These are phyloP conservation scores for Zoanthus gigantus DNA, from an alignment of 92 coral and sea anemone species.

Conservation along the genomic window DNA sequence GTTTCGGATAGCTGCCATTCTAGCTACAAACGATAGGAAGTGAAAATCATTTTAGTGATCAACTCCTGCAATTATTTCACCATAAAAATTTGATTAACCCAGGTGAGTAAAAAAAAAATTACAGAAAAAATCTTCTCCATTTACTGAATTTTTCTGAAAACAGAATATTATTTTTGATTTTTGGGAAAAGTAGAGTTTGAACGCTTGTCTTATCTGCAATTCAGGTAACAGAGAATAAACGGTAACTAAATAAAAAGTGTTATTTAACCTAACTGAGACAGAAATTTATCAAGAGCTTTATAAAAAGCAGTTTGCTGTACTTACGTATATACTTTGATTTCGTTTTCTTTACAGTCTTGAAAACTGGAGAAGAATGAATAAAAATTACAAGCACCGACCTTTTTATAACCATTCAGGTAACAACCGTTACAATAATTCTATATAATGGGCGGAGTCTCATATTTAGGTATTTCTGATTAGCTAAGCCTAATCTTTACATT, in stretches of 20 bases:
- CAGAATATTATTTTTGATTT: no score
- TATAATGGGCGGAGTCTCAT: not conserved
- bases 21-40: not conserved
- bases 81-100: not conserved
- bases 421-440: not conserved
- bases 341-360: not conserved
- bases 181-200: no score
- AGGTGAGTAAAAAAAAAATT: not conserved
- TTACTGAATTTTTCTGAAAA: no score
- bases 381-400: not conserved
- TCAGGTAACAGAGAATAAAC: no score
- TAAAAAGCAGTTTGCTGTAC: no score
- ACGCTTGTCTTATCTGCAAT: no score
- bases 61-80: not conserved
- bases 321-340: no score
- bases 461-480: conserved; percentile 1
- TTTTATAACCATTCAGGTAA: not conserved
- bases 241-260: no score
- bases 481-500: not conserved
- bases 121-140: no score
- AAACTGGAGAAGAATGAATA: not conserved
- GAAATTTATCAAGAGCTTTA: no score
- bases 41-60: not conserved
- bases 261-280: no score
- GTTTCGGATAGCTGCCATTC: not conserved